Evolutionary conservation across 2,797 vertebrate genomes (phyloP), one percentile per base, ranked within the genome.

Genomic region (Florisuga fusca): DNA sequence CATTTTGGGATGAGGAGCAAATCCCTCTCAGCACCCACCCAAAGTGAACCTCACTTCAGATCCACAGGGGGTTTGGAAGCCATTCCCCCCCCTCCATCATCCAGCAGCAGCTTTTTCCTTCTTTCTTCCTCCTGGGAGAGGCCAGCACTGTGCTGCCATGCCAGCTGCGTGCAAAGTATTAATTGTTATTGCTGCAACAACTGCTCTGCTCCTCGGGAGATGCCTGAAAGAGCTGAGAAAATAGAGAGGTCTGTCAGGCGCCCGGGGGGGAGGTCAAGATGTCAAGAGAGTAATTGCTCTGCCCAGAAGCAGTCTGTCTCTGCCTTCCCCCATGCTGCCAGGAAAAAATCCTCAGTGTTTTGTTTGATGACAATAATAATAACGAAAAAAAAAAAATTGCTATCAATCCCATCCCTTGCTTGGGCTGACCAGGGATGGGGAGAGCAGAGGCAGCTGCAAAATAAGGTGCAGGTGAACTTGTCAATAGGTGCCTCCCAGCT

Each of bases 221-320:
- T 86, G 87, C 92, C 66, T 84, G 84, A 66, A 59, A 87, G 84
- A 91, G 81, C 88, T 16, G 86, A 93, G 94, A 74, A 87, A 94
- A 94, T 48, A 90, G 89, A 72, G 87, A 84, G 93, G 83, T 26
- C 80, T 79, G 89, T 85, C 63, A 75, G 78, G 83, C 89, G 80
- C 90, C 51, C 0, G 69, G 91, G 88, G 74, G 3, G 94, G 90
- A 94, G 89, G 91, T 91, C 68, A 92, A 87, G 87, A 95, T 95
- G 93, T 93, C 94, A 91, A 33, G 67, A 92, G 90, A 94, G 87
- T 96, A 97, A 97, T 96, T 96, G 97, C 89, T 87, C 84, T 97
- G 6, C 96, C 92, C 96, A 96, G 96, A 95, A 96, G 95, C 89
- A 75, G 92, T 89, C 88, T 94, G 89, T 43, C 78, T 75, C 91